Evolutionary conservation across 2,888 invertebrate genomes (phyloP).

Genomic region (Stegophylla sp.): DNA sequence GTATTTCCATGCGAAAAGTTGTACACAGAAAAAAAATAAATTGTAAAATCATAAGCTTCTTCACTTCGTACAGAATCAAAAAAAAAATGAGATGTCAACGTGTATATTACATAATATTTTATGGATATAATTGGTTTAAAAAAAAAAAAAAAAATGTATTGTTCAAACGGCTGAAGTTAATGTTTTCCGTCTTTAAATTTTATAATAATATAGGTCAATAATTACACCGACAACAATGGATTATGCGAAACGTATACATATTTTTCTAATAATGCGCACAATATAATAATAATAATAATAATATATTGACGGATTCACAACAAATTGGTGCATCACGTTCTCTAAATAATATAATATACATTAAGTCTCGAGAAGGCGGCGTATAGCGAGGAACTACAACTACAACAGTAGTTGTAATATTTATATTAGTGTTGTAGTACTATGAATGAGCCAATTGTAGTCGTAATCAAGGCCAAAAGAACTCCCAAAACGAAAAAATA

Average conservation of each 20-base stretch:
- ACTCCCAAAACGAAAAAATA: constrained; percentile 30
- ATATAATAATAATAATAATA: too few relatives aligned
- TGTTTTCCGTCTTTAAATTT: too few relatives aligned
- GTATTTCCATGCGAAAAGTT: too few relatives aligned
- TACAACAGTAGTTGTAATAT: too few relatives aligned
- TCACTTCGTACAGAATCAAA: too few relatives aligned
- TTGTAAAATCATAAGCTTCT: too few relatives aligned
- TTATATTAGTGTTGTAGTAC: not conserved
- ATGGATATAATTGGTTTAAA: too few relatives aligned
- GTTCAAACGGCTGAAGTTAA: too few relatives aligned
- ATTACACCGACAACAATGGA: not conserved
- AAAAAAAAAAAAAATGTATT: too few relatives aligned
- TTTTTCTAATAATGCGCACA: not conserved
- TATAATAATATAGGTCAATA: not conserved
- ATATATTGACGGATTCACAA: not conserved
- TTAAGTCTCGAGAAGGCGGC: not conserved
- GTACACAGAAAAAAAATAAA: too few relatives aligned
- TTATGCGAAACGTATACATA: constrained; percentile 1
- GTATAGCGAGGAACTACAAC: not conserved
- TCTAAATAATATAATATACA: constrained; percentile 13
- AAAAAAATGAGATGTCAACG: too few relatives aligned
- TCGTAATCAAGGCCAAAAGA: constrained; percentile 35
- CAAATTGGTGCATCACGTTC: constrained; percentile 1
- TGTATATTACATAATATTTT: too few relatives aligned
- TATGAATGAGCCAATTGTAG: constrained; percentile 55